Conservation (phyloP, 2,797 vertebrate species). For the Chiropotes sagulatus region DNA sequence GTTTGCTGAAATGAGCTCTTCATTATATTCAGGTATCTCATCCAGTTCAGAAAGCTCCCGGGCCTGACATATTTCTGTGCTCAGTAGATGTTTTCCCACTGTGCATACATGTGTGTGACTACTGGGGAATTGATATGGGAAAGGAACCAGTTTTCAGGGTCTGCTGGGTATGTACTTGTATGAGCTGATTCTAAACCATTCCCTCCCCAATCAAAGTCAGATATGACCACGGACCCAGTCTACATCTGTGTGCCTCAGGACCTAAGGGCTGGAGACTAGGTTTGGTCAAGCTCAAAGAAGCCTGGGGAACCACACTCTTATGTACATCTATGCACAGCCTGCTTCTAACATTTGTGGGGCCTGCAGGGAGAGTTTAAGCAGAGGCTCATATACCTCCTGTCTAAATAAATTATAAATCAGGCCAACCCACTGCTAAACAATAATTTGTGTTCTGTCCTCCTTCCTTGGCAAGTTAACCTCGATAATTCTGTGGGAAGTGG, state of each 20-base stretch:
- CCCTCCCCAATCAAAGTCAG: fast-evolving
- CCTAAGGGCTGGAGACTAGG: neutral
- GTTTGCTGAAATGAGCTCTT: slow-evolving; percentile 18
- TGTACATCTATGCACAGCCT: neutral
- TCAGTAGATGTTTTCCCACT: neutral
- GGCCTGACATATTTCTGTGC: neutral
- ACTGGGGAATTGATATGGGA: neutral
- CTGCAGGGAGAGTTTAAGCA: neutral
- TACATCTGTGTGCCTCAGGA: neutral
- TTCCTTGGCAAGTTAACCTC: neutral
- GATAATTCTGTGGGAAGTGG: neutral
- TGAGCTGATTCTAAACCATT: neutral
- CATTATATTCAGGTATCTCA: neutral
- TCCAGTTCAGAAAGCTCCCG: neutral
- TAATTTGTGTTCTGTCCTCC: neutral
- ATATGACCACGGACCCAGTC: neutral
- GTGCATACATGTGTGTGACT: no score
- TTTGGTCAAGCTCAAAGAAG: neutral
- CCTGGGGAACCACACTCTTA: neutral
- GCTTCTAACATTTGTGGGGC: neutral
- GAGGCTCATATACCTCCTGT: neutral
- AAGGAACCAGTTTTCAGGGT: neutral
- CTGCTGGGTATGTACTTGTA: neutral
- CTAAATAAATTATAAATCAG: neutral
- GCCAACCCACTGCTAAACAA: neutral